Base-by-base conservation (phyloP, 2,113 vertebrate species). In the Mystacornis crossleyi region DNA sequence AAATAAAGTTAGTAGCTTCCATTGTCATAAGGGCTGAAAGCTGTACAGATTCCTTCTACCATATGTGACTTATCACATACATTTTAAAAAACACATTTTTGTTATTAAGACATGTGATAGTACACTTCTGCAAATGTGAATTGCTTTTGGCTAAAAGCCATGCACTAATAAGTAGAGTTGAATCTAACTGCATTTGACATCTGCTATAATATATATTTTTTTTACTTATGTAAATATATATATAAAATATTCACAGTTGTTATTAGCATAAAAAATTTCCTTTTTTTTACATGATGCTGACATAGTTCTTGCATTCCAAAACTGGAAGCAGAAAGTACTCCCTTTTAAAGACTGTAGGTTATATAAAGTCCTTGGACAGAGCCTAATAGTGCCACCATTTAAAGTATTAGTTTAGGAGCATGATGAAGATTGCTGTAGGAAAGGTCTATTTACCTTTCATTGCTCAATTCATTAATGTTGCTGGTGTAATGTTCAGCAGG, bases 121-220 rank as follows among this genome's bases (percentile, higher is more conserved):
- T 95, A 97, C 92, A 97, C 95, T 97, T 97, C 97, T 96, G 92
- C 94, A 98, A 97, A 98, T 97, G 94, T 93, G 96, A 97, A 97
- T 98, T 96, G 97, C 95, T 98, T 98, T 98, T 98, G 98, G 97
- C 98, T 97, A 98, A 98, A 98, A 97, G 96, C 97, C 97, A 96
- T 92, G 94, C 91, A 97, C 97, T 98, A 97, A 98, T 98, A 98
- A 98, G 93, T 97, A 95, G 95, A 96, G 86, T 96, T 97, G 95
- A 98, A 94, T 97, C 84, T 98, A 98, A 98, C 96, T 58, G 31
- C 95, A 73, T 93, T 98, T 98, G 98, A 98, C 97, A 97, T 97
- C 96, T 98, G 96, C 90, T 98, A 82, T 75, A 89, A 77, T 78
- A 74, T 55, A 48, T 73, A 2, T 38, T 25, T 42, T 33, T 74